These are phyloP conservation scores for Drosophila pandora DNA, from an alignment of 1,140 invertebrate genomes.

Conservation along the genomic window DNA sequence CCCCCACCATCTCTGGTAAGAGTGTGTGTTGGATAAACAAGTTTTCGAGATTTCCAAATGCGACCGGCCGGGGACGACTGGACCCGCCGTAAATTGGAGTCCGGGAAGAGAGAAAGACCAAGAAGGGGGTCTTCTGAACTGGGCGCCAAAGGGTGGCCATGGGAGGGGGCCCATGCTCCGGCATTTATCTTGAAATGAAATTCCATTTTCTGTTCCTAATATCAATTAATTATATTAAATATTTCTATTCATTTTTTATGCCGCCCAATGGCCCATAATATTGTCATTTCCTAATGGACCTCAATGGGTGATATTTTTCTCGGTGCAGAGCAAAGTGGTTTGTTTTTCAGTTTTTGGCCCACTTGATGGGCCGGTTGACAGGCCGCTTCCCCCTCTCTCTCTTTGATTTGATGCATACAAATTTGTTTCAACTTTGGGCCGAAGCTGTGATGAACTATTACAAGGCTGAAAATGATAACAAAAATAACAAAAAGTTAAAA, in stretches of 20 bases:
- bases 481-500: not conserved
- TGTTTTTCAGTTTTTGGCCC: slow-evolving; percentile 12
- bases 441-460: slow-evolving; percentile 35
- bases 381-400: slow-evolving; percentile 8
- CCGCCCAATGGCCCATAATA: not conserved
- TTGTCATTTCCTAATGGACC: not conserved
- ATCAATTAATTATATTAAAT: too few species aligned
- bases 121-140: not conserved
- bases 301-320: slow-evolving; percentile 4
- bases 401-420: slow-evolving; percentile 63
- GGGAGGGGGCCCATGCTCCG: not conserved
- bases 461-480: slow-evolving; percentile 38
- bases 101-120: slow-evolving; percentile 12
- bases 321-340: slow-evolving; percentile 14
- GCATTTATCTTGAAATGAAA: too few species aligned
- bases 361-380: slow-evolving; percentile 49
- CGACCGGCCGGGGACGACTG: slow-evolving; percentile 62
- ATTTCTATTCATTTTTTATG: too few species aligned
- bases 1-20: slow-evolving; percentile 1
- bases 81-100: slow-evolving; percentile 30
- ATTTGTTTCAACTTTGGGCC: slow-evolving; percentile 36
- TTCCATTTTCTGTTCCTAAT: too few species aligned
- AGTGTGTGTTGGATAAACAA: slow-evolving; percentile 70
- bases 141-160: slow-evolving; percentile 17
- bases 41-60: slow-evolving; percentile 80